Conservation (phyloP, 2,888 invertebrate genomes). For the Abrostola triplasia region DNA sequence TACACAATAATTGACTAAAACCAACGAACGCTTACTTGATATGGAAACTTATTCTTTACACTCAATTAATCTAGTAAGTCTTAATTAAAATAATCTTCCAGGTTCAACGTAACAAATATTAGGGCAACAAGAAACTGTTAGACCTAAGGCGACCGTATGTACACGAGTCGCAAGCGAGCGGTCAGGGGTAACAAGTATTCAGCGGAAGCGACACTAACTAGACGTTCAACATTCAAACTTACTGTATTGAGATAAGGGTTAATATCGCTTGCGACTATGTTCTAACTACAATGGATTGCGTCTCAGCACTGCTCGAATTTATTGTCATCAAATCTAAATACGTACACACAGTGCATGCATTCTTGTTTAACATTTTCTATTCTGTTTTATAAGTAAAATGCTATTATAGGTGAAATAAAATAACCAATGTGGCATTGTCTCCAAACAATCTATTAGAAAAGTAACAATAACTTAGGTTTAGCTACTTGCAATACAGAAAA, state of each 20-base stretch:
- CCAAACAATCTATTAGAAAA: no score
- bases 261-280: constrained; percentile 33
- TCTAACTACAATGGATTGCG: constrained; percentile 1
- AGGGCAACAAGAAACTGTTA: constrained; percentile 30
- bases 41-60: constrained; percentile 2
- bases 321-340: background rate
- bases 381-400: no score
- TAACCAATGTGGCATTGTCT: no score
- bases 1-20: constrained; percentile 17
- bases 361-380: no score
- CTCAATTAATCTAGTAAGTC: background rate
- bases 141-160: constrained; percentile 22
- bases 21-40: background rate
- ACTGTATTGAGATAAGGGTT: constrained; percentile 31
- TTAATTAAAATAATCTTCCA: background rate
- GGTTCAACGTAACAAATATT: constrained; percentile 4
- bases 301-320: background rate
- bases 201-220: constrained; percentile 30
- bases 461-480: no score
- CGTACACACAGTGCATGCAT: background rate
- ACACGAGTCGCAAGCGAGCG: constrained; percentile 37
- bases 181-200: constrained; percentile 23
- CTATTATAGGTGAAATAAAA: no score
- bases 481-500: no score
- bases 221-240: constrained; percentile 30